These are phyloP conservation scores for Gila orcuttii DNA, from an alignment of 2,113 vertebrate species.

Conservation along the genomic window DNA sequence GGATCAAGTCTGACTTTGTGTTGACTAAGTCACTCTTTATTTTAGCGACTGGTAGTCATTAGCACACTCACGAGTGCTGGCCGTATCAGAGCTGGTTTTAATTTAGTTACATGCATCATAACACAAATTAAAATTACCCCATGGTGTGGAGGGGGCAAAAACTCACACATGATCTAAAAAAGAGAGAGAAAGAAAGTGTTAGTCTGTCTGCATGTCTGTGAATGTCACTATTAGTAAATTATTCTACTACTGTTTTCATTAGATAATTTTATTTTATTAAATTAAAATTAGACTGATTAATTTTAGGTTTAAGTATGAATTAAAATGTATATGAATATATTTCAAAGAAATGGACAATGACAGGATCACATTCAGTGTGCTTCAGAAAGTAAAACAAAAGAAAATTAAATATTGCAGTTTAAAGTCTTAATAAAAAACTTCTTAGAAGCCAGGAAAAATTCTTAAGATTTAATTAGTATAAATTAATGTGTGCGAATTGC, in stretches of 20 bases:
- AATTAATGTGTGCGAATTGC: conserved; percentile 12
- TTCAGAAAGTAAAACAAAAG: background rate
- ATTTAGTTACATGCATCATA: conserved; percentile 31
- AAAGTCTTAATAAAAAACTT: background rate
- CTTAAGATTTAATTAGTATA: background rate
- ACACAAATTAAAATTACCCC: background rate
- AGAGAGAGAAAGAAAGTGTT: background rate
- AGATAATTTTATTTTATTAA: background rate
- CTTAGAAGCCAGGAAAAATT: background rate
- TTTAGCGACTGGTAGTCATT: background rate
- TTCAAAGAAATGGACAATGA: background rate
- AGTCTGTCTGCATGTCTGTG: background rate
- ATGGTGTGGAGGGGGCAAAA: background rate
- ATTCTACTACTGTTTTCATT: background rate
- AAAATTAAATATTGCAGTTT: background rate
- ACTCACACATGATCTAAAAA: background rate
- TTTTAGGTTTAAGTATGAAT: background rate
- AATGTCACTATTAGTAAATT: background rate
- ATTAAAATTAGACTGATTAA: background rate
- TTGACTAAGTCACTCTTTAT: background rate
- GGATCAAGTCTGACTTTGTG: background rate
- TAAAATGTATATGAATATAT: background rate
- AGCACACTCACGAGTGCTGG: background rate
- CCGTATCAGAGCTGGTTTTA: conserved; percentile 29
- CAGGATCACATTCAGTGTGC: background rate